phyloP scores from a whole-genome alignment of 2,113 vertebrate genomes.

The Pteronura brasiliensis region DNA sequence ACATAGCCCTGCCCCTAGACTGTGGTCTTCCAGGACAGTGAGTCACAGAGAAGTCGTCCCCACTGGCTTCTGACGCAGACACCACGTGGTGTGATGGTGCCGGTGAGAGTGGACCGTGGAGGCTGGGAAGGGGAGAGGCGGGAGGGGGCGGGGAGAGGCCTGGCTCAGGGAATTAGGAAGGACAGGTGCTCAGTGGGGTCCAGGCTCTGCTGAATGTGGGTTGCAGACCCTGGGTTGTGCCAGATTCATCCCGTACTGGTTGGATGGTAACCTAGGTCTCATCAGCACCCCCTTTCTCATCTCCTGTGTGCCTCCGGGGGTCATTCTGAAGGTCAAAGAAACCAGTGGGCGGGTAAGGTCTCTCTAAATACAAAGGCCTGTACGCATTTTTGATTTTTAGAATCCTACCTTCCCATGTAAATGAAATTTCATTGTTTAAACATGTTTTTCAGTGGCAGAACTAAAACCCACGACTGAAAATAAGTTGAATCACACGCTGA shows the following conservation, averaged over 20 bases:
- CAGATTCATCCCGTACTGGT: not conserved
- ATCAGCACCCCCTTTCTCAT: not conserved
- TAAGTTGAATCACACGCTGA: not conserved
- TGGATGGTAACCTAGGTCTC: not conserved
- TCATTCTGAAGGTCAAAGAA: not conserved
- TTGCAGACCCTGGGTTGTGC: not conserved
- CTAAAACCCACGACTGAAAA: not conserved
- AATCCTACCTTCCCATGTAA: not conserved
- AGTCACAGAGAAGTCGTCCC: too few species aligned
- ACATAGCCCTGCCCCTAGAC: not conserved
- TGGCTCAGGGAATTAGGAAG: not conserved
- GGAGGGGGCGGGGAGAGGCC: fast-evolving
- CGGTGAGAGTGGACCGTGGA: not conserved
- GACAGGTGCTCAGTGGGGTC: not conserved
- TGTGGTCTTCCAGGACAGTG: fast-evolving
- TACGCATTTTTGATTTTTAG: not conserved
- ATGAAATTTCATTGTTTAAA: not conserved
- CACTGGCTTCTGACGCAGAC: not conserved
- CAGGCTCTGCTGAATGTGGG: not conserved
- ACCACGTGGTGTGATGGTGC: not conserved
- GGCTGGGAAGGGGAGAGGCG: not conserved
- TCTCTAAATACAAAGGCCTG: not conserved
- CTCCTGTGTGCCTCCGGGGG: not conserved
- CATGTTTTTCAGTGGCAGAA: not conserved
- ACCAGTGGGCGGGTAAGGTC: fast-evolving